phyloP scores from a whole-genome alignment of 2,797 vertebrate species.

The Chiroxiphia lanceolata region DNA sequence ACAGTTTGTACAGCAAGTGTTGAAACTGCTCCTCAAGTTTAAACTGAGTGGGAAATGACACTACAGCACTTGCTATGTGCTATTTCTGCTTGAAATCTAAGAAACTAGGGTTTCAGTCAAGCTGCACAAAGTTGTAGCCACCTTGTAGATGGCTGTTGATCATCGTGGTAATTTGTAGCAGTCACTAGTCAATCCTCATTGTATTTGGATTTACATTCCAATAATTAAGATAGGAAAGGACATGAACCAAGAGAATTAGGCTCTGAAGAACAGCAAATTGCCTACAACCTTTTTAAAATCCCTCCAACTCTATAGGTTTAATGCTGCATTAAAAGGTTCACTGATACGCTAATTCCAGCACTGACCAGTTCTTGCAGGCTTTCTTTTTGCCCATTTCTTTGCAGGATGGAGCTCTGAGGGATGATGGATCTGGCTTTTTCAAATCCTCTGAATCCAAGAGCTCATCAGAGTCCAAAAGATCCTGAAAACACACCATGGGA shows the following conservation, averaged over 20 bases:
- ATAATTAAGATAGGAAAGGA: background rate
- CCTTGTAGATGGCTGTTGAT: background rate
- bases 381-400: conserved; percentile 85
- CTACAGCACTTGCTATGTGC: background rate
- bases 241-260: background rate
- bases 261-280: background rate
- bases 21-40: background rate
- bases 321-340: background rate
- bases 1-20: background rate
- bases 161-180: background rate
- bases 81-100: background rate
- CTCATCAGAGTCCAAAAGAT: conserved; percentile 91
- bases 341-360: fast-evolving
- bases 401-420: conserved; percentile 83
- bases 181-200: background rate
- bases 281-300: background rate
- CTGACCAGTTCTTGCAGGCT: conserved; percentile 96
- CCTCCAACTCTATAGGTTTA: background rate
- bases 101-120: background rate
- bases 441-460: conserved; percentile 91
- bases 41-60: background rate
- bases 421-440: conserved; percentile 88
- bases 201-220: background rate
- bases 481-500: conserved; percentile 71
- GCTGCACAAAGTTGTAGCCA: background rate